Evolutionary conservation across 1,140 invertebrate genomes (phyloP), one percentile per base, ranked within the genome.

Genomic region (Drosophila pandora): DNA sequence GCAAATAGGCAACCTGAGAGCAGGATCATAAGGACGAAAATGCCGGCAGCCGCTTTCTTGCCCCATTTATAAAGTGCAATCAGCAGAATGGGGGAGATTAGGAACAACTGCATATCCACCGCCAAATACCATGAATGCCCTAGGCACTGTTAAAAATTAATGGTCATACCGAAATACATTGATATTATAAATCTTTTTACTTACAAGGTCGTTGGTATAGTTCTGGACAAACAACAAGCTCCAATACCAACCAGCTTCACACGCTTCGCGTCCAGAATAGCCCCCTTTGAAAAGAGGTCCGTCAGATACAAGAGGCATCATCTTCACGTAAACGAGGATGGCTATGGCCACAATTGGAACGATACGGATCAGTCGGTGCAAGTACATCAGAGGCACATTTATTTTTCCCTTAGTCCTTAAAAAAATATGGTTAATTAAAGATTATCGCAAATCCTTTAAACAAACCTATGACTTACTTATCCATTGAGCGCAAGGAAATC

Each of bases 51-150:
- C 1, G 59, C 67, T 34, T 69, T 82, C 13, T 60, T 79, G 5
- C 93, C 92, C 93, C 94, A 95, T 58, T 92, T 93, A 93, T 94
- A 94, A n/a, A 95, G 79, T 10, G 93, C 93, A 81, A 94, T 94
- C 55, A 96, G 93, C 48, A 97, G 93, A 13, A 96, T 91, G 1
- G 96, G 95, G 4, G 95, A 95, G 5, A 97, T 83, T 45, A 96
- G 92, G 89, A 96, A 97, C 41, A 97, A 93, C 90, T 97, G 96
- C 69, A 96, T 96, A 79, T 97, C 96, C 50, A 96, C 96, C 0
- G 96, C 95, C 52, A 98, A 92, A 79, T 97, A 98, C 97, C 97
- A 98, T 0, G 96, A 95, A 93, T 96, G 96, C 61, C 95, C 95
- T 94, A 97, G 95, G 79, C 97, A 97, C 96, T 97, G 37, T 91